These are phyloP conservation scores for Diorhabda sublineata DNA, from an alignment of 1,140 invertebrate species.

Conservation along the genomic window DNA sequence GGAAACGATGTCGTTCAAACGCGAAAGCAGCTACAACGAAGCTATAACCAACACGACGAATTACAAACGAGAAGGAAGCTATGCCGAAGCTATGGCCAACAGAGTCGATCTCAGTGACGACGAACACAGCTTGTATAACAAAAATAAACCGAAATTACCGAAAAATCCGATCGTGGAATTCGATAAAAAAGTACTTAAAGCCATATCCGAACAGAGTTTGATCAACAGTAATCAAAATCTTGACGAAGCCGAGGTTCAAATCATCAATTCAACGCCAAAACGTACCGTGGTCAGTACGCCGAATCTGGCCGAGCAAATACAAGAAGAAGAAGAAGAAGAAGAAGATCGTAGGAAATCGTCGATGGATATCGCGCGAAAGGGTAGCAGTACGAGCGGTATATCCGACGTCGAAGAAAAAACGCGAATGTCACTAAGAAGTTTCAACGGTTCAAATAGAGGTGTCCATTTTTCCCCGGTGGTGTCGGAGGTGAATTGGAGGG, in stretches of 20 bases:
- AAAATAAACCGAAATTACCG: conserved; percentile 33
- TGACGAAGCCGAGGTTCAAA: conserved; percentile 9
- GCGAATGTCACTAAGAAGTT: conserved; percentile 49
- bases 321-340: conserved; percentile 38
- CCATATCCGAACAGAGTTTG: conserved; percentile 44
- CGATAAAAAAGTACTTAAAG: conserved; percentile 39
- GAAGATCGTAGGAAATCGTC: conserved; percentile 53
- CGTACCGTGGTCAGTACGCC: conserved; percentile 53
- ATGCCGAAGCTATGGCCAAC: conserved; percentile 43
- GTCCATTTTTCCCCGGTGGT: conserved; percentile 69
- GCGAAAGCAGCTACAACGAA: neutral
- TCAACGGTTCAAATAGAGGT: conserved; percentile 51
- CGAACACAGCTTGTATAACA: conserved; percentile 34
- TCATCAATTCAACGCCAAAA: conserved; percentile 4
- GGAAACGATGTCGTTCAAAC: conserved; percentile 6
- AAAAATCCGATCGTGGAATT: conserved; percentile 39
- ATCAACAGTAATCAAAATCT: conserved; percentile 29
- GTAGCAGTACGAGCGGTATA: conserved; percentile 38
- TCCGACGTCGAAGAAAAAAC: conserved; percentile 47
- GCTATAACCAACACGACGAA: conserved; percentile 25
- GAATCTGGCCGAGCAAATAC: conserved; percentile 51
- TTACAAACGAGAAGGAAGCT: conserved; percentile 43
- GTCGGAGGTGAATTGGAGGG: conserved; percentile 67
- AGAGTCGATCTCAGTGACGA: conserved; percentile 43
- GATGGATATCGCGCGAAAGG: conserved; percentile 48